A percentile compares a stretch with the other conserved stretches of the same genome.
Conservation (phyloP, 1,140 invertebrate species). For the Aphaenogaster rudis region DNA sequence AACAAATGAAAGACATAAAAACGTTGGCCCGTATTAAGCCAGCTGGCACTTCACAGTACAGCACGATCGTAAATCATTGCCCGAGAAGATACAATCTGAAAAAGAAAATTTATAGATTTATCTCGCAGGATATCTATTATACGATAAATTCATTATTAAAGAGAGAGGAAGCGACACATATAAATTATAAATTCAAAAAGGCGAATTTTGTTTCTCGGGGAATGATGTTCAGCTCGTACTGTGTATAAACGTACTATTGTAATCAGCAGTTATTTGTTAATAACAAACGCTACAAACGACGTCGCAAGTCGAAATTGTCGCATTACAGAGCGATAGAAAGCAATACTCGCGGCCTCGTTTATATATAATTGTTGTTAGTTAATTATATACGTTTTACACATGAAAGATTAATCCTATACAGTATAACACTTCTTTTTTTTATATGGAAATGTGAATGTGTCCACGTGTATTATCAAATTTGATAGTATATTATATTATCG, state of each 20-base stretch:
- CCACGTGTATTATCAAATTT: conserved; percentile 11
- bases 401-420: conserved; percentile 34
- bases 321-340: conserved; percentile 29
- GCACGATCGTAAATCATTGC: neutral
- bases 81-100: neutral
- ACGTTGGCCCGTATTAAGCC: conserved; percentile 12
- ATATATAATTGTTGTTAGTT: conserved; percentile 24
- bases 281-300: conserved; percentile 55
- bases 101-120: neutral
- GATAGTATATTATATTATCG: conserved; percentile 37
- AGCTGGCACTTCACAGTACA: conserved; percentile 29
- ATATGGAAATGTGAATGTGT: conserved; percentile 35
- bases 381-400: conserved; percentile 34
- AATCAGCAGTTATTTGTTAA: conserved; percentile 54
- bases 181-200: neutral
- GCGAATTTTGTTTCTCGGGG: neutral
- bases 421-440: conserved; percentile 51
- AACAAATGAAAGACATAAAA: conserved; percentile 23
- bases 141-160: neutral
- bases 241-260: conserved; percentile 16
- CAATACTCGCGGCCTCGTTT: conserved; percentile 59
- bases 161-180: neutral
- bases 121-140: neutral
- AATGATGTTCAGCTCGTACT: conserved; percentile 11
- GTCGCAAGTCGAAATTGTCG: conserved; percentile 49